Conservation (phyloP, 2,797 vertebrate species). For the Takifugu rubripes region DNA sequence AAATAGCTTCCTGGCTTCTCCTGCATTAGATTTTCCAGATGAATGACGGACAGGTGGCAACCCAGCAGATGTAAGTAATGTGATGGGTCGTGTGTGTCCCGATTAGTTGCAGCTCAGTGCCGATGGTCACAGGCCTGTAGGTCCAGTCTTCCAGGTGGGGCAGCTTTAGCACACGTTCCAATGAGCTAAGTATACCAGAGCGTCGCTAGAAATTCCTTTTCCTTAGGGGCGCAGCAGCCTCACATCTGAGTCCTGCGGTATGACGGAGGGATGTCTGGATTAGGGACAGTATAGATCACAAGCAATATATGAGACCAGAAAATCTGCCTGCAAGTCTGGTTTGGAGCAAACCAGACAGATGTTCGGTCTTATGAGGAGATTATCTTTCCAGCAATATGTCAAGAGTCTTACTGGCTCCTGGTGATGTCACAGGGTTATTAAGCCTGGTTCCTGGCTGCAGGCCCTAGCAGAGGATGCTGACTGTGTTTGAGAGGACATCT, state of each 20-base stretch:
- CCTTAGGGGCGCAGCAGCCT: constrained; percentile 3
- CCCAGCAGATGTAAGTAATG: constrained; percentile 37
- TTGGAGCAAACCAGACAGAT: constrained; percentile 7
- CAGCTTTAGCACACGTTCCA: constrained; percentile 3
- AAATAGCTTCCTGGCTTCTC: constrained; percentile 10
- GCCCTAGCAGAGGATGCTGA: neutral
- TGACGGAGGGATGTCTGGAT: neutral
- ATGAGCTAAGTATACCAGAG: constrained; percentile 4
- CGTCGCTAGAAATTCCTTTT: neutral
- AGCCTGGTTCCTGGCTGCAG: constrained; percentile 1
- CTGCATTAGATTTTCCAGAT: constrained; percentile 18
- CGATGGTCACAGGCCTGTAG: constrained; percentile 6
- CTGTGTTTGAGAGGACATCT: constrained; percentile 4
- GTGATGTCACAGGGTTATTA: constrained; percentile 1
- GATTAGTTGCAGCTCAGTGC: constrained; percentile 19
- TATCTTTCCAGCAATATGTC: neutral
- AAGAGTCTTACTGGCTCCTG: neutral
- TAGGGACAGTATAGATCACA: neutral
- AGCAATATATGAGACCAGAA: constrained; percentile 1
- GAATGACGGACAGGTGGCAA: constrained; percentile 42
- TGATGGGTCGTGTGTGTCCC: constrained; percentile 31
- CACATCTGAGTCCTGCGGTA: neutral
- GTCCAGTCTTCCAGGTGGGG: constrained; percentile 13
- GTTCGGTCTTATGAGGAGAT: neutral
- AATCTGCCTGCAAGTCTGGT: constrained; percentile 1